Conservation (phyloP, 2,797 vertebrate genomes). For the Monodelphis domestica region DNA sequence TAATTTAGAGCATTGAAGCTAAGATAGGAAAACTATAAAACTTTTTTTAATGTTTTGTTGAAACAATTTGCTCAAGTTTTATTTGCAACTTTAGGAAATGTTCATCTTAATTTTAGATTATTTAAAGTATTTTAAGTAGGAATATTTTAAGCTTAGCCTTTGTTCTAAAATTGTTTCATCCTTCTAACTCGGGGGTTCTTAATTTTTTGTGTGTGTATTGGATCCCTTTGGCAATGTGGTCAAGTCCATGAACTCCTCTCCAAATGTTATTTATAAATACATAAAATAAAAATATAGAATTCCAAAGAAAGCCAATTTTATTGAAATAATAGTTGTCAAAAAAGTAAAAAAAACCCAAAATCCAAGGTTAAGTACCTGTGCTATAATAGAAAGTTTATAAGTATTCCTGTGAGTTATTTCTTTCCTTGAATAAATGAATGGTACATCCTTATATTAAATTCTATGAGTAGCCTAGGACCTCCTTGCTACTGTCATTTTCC, state of each 20-base stretch:
- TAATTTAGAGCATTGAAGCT: slow-evolving; percentile 55
- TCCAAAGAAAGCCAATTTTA: neutral
- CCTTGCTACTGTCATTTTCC: neutral
- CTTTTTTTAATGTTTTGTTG: slow-evolving; percentile 5
- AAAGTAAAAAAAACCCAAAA: no score
- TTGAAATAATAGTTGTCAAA: no score
- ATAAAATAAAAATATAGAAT: neutral
- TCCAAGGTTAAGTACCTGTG: no score
- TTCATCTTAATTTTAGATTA: neutral
- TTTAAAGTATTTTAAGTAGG: neutral
- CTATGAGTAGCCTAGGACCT: no score
- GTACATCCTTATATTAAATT: no score
- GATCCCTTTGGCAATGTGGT: neutral
- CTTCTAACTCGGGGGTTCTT: neutral
- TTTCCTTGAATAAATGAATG: no score
- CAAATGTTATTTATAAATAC: neutral
- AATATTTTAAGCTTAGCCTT: neutral
- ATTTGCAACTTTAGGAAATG: neutral
- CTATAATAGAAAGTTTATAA: no score
- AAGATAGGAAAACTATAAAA: slow-evolving; percentile 25
- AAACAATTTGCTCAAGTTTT: neutral
- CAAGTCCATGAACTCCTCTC: neutral
- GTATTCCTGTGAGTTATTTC: no score
- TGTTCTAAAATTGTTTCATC: neutral
- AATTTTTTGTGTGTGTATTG: neutral